Base-by-base conservation (phyloP, 2,113 vertebrate genomes). In the Telmatochromis brachygnathus region DNA sequence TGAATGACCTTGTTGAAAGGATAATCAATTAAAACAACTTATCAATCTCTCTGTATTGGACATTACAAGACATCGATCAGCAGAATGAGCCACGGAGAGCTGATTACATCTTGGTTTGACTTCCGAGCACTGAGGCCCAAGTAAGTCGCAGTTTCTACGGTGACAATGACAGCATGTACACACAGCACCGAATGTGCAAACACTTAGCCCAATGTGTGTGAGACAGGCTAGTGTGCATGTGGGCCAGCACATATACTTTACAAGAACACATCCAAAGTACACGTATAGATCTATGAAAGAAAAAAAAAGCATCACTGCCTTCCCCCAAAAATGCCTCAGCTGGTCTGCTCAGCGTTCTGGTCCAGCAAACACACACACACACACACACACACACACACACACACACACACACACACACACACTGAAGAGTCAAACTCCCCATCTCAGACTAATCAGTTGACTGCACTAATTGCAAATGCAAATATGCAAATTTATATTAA, bases 401-500 rank as follows among this genome's bases (percentile, higher is more conserved):
- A 90, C 82, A 84, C 89, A 68, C 88, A 86, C 91, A 86, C 91
- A 14, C 55, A 79, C 15, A 17, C 4, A 21, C 53, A 96, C 96
- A 98, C 97, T 97, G 98, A 99, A 98, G 98, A 99, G 98, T 99
- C 98, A 98, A 98, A 99, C 98, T 98, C 98, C 97, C 97, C 98
- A 98, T 99, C 98, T 98, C 98, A 99, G 97, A 98, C 98, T 99
- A 98, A 99, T 99, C 99, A 99, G 98, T 99, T 97, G 96, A 98
- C 98, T 99, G 98, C 98, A 98, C 99, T 99, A 99, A 99, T 99
- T 99, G 99, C 98, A 99, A 99, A 99, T 99, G 98, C 98, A 99
- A 99, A 99, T 99, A 99, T 99, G 98, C 98, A 99, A 99, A 99
- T 99, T 98, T 98, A 98, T 99, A 99, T 99, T 99, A 99, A 99